phyloP scores from a whole-genome alignment of 2,113 vertebrate genomes.

The Bufo bufo region DNA sequence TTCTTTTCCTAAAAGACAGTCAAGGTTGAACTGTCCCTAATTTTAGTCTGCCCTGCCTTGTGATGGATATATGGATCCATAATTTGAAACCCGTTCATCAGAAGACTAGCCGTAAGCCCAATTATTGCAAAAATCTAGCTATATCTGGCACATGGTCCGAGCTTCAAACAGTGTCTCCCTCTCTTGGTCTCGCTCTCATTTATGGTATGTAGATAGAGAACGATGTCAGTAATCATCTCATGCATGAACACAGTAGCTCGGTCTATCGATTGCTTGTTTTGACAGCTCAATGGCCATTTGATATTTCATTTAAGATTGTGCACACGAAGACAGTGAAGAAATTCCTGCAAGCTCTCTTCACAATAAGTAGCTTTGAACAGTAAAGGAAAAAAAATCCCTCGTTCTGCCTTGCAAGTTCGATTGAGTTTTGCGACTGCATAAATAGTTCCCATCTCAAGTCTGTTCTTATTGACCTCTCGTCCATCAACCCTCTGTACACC shows the following conservation, averaged over 20 bases:
- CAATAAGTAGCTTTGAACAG: slow-evolving; percentile 15
- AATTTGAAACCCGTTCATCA: no score
- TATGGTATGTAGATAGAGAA: not conserved
- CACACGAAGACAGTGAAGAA: not conserved
- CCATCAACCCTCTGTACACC: not conserved
- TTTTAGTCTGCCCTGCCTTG: no score
- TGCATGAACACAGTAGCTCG: not conserved
- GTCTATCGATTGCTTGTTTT: slow-evolving; percentile 24
- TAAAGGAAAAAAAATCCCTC: not conserved
- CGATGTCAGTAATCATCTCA: not conserved
- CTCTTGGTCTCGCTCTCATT: no score
- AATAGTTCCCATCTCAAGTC: slow-evolving; percentile 8
- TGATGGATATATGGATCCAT: no score
- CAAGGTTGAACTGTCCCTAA: no score
- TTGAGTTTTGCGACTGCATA: not conserved
- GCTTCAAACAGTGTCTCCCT: no score
- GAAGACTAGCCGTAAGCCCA: no score
- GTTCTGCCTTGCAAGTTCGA: not conserved
- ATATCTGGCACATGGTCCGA: no score
- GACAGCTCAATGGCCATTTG: slow-evolving; percentile 41
- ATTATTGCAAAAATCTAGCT: no score
- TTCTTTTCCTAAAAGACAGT: no score
- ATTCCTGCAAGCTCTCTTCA: slow-evolving; percentile 8
- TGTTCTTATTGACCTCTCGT: slow-evolving; percentile 16
- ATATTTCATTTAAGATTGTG: slow-evolving; percentile 20